Base-by-base conservation (phyloP, 1,140 invertebrate species). In the Rhagoletis pomonella region DNA sequence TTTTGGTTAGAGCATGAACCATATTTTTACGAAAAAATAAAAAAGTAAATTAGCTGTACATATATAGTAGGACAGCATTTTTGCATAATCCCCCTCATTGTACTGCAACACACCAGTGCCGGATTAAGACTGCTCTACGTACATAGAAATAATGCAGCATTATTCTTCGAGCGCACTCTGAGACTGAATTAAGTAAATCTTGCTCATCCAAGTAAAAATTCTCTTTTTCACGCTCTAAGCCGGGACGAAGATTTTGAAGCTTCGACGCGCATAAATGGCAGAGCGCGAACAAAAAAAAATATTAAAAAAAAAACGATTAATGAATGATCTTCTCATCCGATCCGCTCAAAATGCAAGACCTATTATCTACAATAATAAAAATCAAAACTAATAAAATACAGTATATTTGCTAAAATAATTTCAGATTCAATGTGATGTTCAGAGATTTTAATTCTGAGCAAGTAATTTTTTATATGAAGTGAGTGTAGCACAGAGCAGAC, bases 311-410 rank as follows among this genome's bases (percentile, higher is more conserved):
- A 29, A 29, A 29, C 29, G 29, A 29, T 29, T 29, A 12, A 50
- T 50, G 42, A 12, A 5, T 73, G 47, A 81, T 81, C 47, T 55
- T 19, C 14, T 55, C n/a, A 55, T 55, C 7, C 50, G 55, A 19
- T 29, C n/a, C 47, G 47, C 73, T 81, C 47, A 81, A 81, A 50
- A n/a, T 9, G 29, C 29, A 29, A 29, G 29, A 29, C 29, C 29
- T 29, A 29, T 29, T 29, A 29, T 29, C 29, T 29, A 29, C 29
- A 29, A 29, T 29, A 29, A 29, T 29, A 29, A 29, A 29, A 29
- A 29, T 29, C 73, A 81, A 62, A 62, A 19, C 55, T 50, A 55
- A 17, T 81, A 55, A 81, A 81, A 81, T 12, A 29, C 44, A 73
- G 29, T 12, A 39, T 44, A 42, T 47, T 29, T 55, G 47, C 44